Conservation (phyloP, 2,888 invertebrate species). For the Thecocarcelia acutangulata region DNA sequence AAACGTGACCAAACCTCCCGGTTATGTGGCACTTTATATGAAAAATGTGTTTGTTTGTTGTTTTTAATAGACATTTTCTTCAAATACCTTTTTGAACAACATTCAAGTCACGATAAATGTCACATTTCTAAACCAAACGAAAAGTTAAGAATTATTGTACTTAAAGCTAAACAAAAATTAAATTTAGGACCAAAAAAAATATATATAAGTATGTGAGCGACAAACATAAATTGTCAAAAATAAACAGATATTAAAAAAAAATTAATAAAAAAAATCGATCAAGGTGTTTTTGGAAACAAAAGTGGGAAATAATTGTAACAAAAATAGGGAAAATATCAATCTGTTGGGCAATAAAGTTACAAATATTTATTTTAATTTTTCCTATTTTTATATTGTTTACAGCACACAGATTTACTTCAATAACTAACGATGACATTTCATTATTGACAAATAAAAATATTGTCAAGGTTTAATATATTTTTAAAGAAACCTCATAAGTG, state of each 20-base stretch:
- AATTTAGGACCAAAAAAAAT: not conserved
- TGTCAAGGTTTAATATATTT: conserved; percentile 54
- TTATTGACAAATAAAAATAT: conserved; percentile 53
- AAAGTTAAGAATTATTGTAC: conserved; percentile 46
- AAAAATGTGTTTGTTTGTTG: conserved; percentile 45
- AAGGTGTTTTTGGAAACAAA: conserved; percentile 7
- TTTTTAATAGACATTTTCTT: conserved; percentile 17
- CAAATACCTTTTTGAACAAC: conserved; percentile 31
- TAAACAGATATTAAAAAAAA: not conserved
- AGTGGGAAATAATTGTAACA: not conserved
- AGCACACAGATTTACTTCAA: conserved; percentile 39
- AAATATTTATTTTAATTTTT: not conserved
- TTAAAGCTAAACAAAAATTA: conserved; percentile 1
- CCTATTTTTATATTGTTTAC: not conserved
- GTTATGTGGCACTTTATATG: conserved; percentile 54
- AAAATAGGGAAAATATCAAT: not conserved
- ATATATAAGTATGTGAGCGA: no score
- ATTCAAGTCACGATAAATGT: conserved; percentile 66
- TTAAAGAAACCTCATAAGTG: conserved; percentile 19
- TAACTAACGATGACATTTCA: conserved; percentile 63
- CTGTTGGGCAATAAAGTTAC: not conserved
- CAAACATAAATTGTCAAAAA: conserved; percentile 18
- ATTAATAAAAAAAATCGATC: conserved; percentile 17
- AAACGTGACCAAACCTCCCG: conserved; percentile 67
- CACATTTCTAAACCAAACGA: conserved; percentile 32